Percentiles rank a stretch among this genome's conserved stretches.
These are phyloP conservation scores for Tinamus major DNA, from an alignment of 2,797 vertebrate genomes.

Conservation along the genomic window DNA sequence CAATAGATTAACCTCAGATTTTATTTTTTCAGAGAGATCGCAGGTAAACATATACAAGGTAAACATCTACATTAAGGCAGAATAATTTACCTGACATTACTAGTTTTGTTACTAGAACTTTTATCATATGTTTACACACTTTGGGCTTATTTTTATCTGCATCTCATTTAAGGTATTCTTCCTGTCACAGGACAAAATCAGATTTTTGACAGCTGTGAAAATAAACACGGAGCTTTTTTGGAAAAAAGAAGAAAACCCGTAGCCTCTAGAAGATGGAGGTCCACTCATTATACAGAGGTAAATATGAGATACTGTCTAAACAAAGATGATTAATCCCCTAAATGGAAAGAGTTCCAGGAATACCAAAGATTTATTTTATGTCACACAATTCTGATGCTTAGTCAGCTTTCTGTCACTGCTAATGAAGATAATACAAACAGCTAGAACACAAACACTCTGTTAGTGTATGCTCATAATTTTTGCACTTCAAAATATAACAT, in stretches of 20 bases:
- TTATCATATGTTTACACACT: not conserved
- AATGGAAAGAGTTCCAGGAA: not conserved
- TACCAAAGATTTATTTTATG: not conserved
- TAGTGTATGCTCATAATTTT: not conserved
- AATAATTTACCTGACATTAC: not conserved
- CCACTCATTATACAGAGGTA: conserved; percentile 74
- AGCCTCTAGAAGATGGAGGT: conserved; percentile 69
- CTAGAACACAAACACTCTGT: not conserved
- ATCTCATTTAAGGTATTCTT: conserved; percentile 70
- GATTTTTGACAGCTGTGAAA: conserved; percentile 66
- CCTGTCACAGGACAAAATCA: conserved; percentile 74
- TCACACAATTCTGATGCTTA: not conserved
- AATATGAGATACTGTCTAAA: conserved; percentile 4
- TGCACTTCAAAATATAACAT: not conserved
- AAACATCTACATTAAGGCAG: not conserved
- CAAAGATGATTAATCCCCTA: not conserved
- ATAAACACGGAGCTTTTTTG: conserved; percentile 72
- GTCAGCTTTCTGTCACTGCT: not conserved
- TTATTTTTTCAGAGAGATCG: not conserved
- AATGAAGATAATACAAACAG: not conserved
- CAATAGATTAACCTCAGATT: not conserved
- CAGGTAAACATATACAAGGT: not conserved
- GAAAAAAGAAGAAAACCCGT: conserved; percentile 77
- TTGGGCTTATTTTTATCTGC: conserved; percentile 38
- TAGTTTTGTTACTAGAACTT: not conserved